A percentile compares a stretch with the other conserved stretches of the same genome.
These are phyloP conservation scores for Pimephales promelas DNA, from an alignment of 2,113 vertebrate genomes.

Conservation along the genomic window DNA sequence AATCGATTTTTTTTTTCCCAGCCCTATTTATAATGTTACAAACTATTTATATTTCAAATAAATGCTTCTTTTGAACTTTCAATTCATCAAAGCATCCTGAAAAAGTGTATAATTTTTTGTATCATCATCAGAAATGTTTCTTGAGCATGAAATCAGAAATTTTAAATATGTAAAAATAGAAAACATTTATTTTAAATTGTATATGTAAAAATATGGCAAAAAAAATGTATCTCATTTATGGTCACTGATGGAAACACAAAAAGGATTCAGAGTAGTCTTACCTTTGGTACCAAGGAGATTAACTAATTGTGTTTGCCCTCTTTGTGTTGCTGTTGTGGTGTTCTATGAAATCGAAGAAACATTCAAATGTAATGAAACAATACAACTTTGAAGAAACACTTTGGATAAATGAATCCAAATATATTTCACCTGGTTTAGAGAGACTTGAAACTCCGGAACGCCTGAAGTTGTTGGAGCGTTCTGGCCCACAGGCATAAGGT, in stretches of 20 bases:
- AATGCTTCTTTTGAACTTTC: too few species aligned
- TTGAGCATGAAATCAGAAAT: too few species aligned
- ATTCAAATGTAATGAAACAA: neutral
- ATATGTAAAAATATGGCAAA: too few species aligned
- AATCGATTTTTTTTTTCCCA: too few species aligned
- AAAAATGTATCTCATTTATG: too few species aligned
- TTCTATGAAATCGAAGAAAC: constrained; percentile 64
- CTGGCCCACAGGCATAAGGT: constrained; percentile 83
- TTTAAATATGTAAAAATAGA: too few species aligned
- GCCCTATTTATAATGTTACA: too few species aligned
- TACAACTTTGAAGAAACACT: neutral
- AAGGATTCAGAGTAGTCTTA: constrained; percentile 1
- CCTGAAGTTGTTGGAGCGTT: constrained; percentile 74
- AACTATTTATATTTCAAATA: too few species aligned
- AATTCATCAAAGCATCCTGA: too few species aligned
- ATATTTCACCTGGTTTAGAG: constrained; percentile 55
- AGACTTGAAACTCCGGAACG: constrained; percentile 63
- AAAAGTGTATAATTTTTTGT: too few species aligned
- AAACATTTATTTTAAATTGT: too few species aligned
- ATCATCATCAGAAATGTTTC: too few species aligned
- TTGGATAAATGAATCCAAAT: neutral
- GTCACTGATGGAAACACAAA: neutral
- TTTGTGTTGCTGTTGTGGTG: constrained; percentile 71
- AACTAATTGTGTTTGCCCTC: constrained; percentile 79
- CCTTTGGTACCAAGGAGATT: constrained; percentile 78